These are phyloP conservation scores for Pseudomyrmex dendroicus DNA, from an alignment of 1,140 invertebrate genomes.

Conservation along the genomic window DNA sequence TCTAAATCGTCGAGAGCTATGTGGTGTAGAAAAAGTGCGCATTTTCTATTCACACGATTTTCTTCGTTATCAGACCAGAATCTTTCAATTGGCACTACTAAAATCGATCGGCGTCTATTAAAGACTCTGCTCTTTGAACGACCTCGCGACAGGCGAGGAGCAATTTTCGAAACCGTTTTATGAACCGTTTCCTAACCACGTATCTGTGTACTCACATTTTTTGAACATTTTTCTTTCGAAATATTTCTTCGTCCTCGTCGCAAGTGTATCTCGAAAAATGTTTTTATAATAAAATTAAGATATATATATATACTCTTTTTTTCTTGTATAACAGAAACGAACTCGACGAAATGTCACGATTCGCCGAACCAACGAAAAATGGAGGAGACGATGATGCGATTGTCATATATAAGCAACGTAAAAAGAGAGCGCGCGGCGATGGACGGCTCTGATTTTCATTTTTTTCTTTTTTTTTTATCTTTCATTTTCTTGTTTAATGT, in stretches of 20 bases:
- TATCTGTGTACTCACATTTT: slow-evolving; percentile 23
- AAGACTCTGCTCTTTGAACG: slow-evolving; percentile 33
- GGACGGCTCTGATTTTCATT: slow-evolving; percentile 34
- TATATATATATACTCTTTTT: too few relatives aligned
- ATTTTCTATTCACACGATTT: slow-evolving; percentile 60
- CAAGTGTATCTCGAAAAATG: too few relatives aligned
- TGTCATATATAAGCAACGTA: slow-evolving; percentile 41
- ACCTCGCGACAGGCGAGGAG: slow-evolving; percentile 22
- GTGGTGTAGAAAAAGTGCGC: slow-evolving; percentile 29
- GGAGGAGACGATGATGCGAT: slow-evolving; percentile 37
- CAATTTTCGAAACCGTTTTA: slow-evolving; percentile 64
- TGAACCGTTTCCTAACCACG: slow-evolving; percentile 38
- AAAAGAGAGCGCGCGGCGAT: slow-evolving; percentile 13
- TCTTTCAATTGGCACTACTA: slow-evolving; percentile 67
- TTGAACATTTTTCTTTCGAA: slow-evolving; percentile 14
- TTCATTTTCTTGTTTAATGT: slow-evolving; percentile 36
- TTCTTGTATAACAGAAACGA: too few relatives aligned
- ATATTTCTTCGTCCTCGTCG: background rate
- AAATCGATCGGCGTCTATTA: slow-evolving; percentile 47
- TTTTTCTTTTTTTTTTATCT: background rate
- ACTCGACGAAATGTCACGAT: slow-evolving; percentile 59
- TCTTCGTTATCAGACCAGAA: slow-evolving; percentile 58
- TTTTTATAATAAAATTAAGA: too few relatives aligned
- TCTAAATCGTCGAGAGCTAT: slow-evolving; percentile 20
- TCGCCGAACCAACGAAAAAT: slow-evolving; percentile 22